Evolutionary conservation across 53 echinoderm and acorn worm genomes (phyloP), one percentile per base, ranked within the genome.

Genomic region (Crossaster papposus): DNA sequence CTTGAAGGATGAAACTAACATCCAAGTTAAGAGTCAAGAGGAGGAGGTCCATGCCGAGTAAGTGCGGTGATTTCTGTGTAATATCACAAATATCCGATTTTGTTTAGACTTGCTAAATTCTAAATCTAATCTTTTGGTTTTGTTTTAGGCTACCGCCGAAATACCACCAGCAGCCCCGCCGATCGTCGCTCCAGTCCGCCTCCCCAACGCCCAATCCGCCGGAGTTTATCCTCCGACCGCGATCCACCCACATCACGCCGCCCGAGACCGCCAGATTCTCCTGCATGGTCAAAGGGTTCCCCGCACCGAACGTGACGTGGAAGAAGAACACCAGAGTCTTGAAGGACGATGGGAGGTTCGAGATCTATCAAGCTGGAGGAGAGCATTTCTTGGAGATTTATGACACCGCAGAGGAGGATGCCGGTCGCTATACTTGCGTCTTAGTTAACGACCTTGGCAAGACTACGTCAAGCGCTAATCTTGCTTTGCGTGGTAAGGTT

Each of bases 241-340:
- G 92, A 58, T 93, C 98, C 9, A 81, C 93, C 10, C 92, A 92
- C 71, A 91, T 88, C 64, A 89, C 89, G 64, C 79, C 88, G 72
- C 70, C 93, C 11, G 90, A 92, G 65, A 79, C 89, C 26, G 96
- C 96, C 14, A 90, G 88, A 36, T 93, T 98, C 89, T 93, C 83
- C 54, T 96, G 96, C 71, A 89, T 91, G 28, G 92, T 96, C 22
- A 81, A 93, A 51, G 98, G 98, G 14, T 81, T 83, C 54, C 96
- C 98, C 24, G 70, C 81, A 24, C 98, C 98, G 15, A 85, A 77
- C 4, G 93, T 98, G 63, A 92, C 92, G 32, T 98, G 98, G 98
- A 83, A 83, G 51, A 93, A 91, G 78, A 94, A 92, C 79, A 85
- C 91, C 29, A 80, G 64, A 72, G 75, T 88, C 7, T 53, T 97